phyloP scores from a whole-genome alignment of 2,888 invertebrate genomes.

The Panzeria rudis region DNA sequence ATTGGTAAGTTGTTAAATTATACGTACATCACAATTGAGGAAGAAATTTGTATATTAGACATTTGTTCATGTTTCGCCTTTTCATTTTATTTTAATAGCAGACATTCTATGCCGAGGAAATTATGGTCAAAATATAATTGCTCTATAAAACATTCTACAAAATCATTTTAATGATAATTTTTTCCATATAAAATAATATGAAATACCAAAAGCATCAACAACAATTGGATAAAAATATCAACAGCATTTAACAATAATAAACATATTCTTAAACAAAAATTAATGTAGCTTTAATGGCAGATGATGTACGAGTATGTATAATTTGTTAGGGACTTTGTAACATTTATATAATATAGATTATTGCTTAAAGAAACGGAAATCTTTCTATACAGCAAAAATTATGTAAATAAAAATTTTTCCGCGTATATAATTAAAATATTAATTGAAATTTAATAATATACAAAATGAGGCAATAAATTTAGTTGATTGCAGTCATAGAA shows the following conservation, averaged over 20 bases:
- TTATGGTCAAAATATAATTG: constrained; percentile 21
- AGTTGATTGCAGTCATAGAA: too few relatives aligned
- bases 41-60: constrained; percentile 18
- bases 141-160: constrained; percentile 34
- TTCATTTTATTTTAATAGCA: constrained; percentile 7
- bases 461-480: too few relatives aligned
- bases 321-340: background rate
- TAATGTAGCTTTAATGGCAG: background rate
- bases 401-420: too few relatives aligned
- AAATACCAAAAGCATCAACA: constrained; percentile 15
- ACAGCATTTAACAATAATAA: constrained; percentile 53
- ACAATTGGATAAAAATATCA: constrained; percentile 28
- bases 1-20: constrained; percentile 36
- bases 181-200: constrained; percentile 43
- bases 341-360: too few relatives aligned
- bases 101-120: background rate
- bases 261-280: constrained; percentile 39
- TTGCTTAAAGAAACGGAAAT: too few relatives aligned
- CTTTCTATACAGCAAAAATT: too few relatives aligned
- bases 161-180: constrained; percentile 49
- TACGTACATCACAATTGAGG: constrained; percentile 25
- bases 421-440: too few relatives aligned
- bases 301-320: too few relatives aligned
- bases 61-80: background rate
- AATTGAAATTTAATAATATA: too few relatives aligned